Conservation (phyloP, 2,888 invertebrate genomes). For the Lycocerus yunnanus region DNA sequence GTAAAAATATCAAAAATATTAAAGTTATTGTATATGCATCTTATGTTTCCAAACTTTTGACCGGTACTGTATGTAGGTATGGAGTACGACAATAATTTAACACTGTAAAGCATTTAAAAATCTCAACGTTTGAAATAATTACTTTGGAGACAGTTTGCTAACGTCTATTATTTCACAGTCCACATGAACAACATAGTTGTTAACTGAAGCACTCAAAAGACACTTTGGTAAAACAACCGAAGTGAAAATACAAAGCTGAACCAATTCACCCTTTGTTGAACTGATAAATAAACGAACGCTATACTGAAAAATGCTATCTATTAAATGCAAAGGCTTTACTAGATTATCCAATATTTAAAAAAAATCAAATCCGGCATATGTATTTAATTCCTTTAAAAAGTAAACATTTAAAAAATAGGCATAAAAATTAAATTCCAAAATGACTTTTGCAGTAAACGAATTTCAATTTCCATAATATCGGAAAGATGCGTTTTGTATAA, state of each 20-base stretch:
- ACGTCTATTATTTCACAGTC: neutral
- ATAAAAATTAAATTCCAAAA: conserved; percentile 15
- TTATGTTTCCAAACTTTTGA: no score
- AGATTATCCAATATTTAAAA: conserved; percentile 2
- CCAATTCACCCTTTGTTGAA: conserved; percentile 26
- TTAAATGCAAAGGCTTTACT: conserved; percentile 16
- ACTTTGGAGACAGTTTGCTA: neutral
- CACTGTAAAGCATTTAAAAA: neutral
- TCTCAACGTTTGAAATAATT: neutral
- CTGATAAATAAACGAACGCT: conserved; percentile 18
- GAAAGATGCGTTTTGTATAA: neutral
- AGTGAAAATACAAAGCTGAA: conserved; percentile 28
- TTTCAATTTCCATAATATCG: conserved; percentile 15
- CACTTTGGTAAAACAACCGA: conserved; percentile 19
- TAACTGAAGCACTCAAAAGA: conserved; percentile 13
- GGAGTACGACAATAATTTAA: neutral
- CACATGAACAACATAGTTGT: conserved; percentile 5
- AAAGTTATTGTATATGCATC: no score
- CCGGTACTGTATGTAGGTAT: no score
- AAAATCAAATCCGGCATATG: neutral
- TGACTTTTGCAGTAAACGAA: conserved; percentile 24
- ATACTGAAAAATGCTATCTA: conserved; percentile 8
- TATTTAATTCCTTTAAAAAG: neutral
- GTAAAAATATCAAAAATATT: no score
- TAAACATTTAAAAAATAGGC: neutral